These are phyloP conservation scores for Papilio xuthus DNA, from an alignment of 1,140 invertebrate genomes.

Conservation along the genomic window DNA sequence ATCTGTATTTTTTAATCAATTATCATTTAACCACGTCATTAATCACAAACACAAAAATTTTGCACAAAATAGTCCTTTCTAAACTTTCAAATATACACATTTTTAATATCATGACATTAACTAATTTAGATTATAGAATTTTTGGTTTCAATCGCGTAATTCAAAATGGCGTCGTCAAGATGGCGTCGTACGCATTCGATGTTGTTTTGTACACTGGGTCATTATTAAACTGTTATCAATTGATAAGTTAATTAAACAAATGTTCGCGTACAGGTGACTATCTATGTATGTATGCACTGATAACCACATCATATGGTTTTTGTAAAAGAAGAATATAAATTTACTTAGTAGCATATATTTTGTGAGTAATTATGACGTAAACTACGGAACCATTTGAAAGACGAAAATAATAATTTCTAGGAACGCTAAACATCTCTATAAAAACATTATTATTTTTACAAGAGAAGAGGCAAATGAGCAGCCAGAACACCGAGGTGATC, in stretches of 20 bases:
- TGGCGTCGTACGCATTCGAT: constrained; percentile 41
- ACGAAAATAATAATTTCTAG: too few species aligned
- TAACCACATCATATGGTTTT: constrained; percentile 35
- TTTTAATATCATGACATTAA: background rate
- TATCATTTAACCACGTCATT: background rate
- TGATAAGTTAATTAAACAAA: constrained; percentile 50
- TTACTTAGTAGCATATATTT: background rate
- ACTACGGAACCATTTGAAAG: background rate
- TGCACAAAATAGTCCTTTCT: constrained; percentile 1
- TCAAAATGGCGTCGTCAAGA: constrained; percentile 43
- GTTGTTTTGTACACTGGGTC: constrained; percentile 47
- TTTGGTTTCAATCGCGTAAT: constrained; percentile 1
- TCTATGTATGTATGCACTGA: constrained; percentile 38
- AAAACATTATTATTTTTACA: too few species aligned
- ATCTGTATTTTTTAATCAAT: constrained; percentile 27
- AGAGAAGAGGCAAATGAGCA: too few species aligned
- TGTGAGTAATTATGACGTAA: background rate
- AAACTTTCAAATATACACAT: constrained; percentile 1
- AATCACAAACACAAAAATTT: background rate
- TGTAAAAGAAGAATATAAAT: background rate
- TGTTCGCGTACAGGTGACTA: constrained; percentile 37
- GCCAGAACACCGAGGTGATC: too few species aligned
- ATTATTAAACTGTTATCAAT: constrained; percentile 46
- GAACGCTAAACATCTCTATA: too few species aligned
- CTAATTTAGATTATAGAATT: background rate